Evolutionary conservation across 2,797 vertebrate genomes (phyloP), one percentile per base, ranked within the genome.

Genomic region (Coregonus suidteri): DNA sequence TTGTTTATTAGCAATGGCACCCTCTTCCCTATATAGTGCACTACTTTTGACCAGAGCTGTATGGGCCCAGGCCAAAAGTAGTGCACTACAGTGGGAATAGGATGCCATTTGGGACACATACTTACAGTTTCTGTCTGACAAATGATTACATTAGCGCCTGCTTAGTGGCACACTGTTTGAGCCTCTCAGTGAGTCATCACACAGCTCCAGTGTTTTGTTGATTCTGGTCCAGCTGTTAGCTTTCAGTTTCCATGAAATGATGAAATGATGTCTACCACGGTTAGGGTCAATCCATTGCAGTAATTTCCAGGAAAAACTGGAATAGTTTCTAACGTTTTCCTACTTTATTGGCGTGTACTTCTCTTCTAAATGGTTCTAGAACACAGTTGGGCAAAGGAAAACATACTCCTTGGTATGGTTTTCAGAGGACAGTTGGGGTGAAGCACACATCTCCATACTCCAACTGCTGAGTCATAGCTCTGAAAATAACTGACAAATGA

Each of bases 401-500:
- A 15, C 31, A 6, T 67, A 15, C 31, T 35, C 14, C 15, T 35
- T 67, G 1, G 30, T 16, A 31, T 31, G 31, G 4, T 35, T 34
- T 67, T 35, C 30, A 67, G 65, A 67, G 65, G 13, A 67, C 65
- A 34, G n/a, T n/a, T n/a, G n/a, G n/a, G n/a, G n/a, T n/a, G n/a
- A n/a, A n/a, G 31, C 65, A 67, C 25, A 62, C n/a, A 67, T 67
- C 13, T 30, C 65, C 7, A 20, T 62, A 7, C 65, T 67, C 15
- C 6, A 18, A 34, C 31, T 70, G 68, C 67, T 83, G 79, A 74
- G 56, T 81, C 75, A 52, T 51, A 74, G 77, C 75, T 73, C 68
- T 67, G 41, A 81, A 77, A 80, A 84, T 71, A 74, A 79, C 75
- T 76, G 74, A 74, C 74, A 25, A 78, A 75, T 71, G 71, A 35